A percentile compares a stretch with the other conserved stretches of the same genome.
phyloP scores from a whole-genome alignment of 1,140 invertebrate genomes.

The Scaptomyza pallida region DNA sequence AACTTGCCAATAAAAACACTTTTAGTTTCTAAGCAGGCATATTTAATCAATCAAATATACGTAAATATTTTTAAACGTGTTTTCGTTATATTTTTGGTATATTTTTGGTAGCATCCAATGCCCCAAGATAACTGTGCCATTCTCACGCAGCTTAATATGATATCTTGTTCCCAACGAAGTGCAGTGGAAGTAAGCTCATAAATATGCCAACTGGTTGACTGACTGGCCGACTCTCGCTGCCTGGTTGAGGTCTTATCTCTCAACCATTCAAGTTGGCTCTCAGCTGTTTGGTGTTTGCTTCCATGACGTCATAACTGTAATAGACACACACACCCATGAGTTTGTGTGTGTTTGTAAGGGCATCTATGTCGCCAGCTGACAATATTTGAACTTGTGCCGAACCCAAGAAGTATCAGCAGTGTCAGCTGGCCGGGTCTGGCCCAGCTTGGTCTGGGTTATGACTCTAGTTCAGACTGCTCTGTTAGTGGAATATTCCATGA shows the following conservation, averaged over 20 bases:
- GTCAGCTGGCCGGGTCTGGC: slow-evolving; percentile 11
- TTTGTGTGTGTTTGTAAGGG: slow-evolving; percentile 9
- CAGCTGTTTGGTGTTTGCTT: slow-evolving; percentile 30
- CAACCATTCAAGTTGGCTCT: slow-evolving; percentile 22
- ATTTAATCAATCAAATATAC: not conserved
- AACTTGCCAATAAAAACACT: too few relatives aligned
- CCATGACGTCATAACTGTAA: slow-evolving; percentile 60
- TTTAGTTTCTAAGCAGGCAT: slow-evolving; percentile 7
- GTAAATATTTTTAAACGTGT: slow-evolving; percentile 13
- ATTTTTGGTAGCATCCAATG: slow-evolving; percentile 33
- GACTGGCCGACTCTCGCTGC: slow-evolving; percentile 47
- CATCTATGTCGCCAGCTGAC: slow-evolving; percentile 42
- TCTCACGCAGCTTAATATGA: slow-evolving; percentile 72
- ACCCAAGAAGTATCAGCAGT: slow-evolving; percentile 50
- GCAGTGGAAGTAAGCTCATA: slow-evolving; percentile 62
- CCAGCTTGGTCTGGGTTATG: slow-evolving; percentile 3
- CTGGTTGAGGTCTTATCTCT: slow-evolving; percentile 31
- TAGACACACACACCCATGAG: slow-evolving; percentile 30
- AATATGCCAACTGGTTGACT: slow-evolving; percentile 64
- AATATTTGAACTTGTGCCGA: slow-evolving; percentile 73
- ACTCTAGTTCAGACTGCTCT: slow-evolving; percentile 20
- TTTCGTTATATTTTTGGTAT: slow-evolving; percentile 24
- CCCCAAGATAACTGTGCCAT: slow-evolving; percentile 61
- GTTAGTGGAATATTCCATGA: slow-evolving; percentile 76
- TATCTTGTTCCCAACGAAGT: slow-evolving; percentile 50